phyloP scores from a whole-genome alignment of 2,888 invertebrate genomes.

The Keiferia lycopersicella region DNA sequence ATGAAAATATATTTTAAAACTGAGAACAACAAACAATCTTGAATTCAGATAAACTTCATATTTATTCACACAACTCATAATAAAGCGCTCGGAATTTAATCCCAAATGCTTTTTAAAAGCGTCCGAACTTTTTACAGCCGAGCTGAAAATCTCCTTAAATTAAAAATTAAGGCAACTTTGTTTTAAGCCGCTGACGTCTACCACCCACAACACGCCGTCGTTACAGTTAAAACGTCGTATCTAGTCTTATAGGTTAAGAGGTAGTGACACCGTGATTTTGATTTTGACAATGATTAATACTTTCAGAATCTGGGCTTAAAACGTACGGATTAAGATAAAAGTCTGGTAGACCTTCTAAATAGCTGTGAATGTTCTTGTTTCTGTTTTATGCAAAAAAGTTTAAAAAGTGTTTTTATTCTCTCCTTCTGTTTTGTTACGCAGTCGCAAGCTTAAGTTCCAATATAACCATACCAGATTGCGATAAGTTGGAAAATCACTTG shows the following conservation, averaged over 20 bases:
- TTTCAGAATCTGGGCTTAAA: too few relatives aligned
- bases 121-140: constrained; percentile 49
- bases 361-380: too few relatives aligned
- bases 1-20: too few relatives aligned
- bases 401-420: too few relatives aligned
- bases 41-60: constrained; percentile 35
- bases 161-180: constrained; percentile 41
- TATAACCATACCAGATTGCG: too few relatives aligned
- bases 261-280: background rate
- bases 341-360: too few relatives aligned
- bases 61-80: constrained; percentile 34
- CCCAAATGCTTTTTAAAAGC: constrained; percentile 41
- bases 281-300: background rate
- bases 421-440: too few relatives aligned
- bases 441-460: too few relatives aligned
- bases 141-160: constrained; percentile 46
- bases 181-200: constrained; percentile 28
- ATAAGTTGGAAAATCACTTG: too few relatives aligned
- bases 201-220: constrained; percentile 21
- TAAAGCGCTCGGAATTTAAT: constrained; percentile 36
- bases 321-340: too few relatives aligned
- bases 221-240: constrained; percentile 42
- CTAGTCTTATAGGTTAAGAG: constrained; percentile 28
- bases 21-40: background rate
- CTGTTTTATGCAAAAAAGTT: too few relatives aligned